phyloP scores from a whole-genome alignment of 2,797 vertebrate genomes.

The Protonibea diacanthus region DNA sequence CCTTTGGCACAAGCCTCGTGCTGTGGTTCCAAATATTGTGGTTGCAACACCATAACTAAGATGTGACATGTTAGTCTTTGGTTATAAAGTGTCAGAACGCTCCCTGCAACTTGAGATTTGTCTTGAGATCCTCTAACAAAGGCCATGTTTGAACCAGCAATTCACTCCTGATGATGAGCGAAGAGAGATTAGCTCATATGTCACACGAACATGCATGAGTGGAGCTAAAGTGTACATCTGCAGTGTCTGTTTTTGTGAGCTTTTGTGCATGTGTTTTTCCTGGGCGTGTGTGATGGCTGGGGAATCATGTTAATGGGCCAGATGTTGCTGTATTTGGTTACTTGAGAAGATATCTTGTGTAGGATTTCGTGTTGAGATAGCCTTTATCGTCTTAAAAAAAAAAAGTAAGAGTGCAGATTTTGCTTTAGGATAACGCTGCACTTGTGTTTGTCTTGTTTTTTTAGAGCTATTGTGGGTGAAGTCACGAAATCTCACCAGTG shows the following conservation, averaged over 20 bases:
- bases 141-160: constrained; percentile 53
- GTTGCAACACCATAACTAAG: constrained; percentile 21
- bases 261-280: constrained; percentile 24
- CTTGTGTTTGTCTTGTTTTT: constrained; percentile 56
- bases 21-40: constrained; percentile 31
- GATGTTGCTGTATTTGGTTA: constrained; percentile 62
- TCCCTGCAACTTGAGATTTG: constrained; percentile 56
- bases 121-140: constrained; percentile 54
- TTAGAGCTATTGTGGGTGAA: constrained; percentile 54
- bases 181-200: constrained; percentile 55
- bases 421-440: constrained; percentile 53
- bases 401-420: constrained; percentile 20
- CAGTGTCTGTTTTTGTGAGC: constrained; percentile 43
- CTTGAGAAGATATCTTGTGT: constrained; percentile 51
- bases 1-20: constrained; percentile 22
- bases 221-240: constrained; percentile 31
- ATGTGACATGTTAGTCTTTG: constrained; percentile 43
- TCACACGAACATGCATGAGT: constrained; percentile 36
- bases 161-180: constrained; percentile 40
- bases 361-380: constrained; percentile 32
- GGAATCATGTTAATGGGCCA: constrained; percentile 50
- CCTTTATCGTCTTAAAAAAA: constrained; percentile 22
- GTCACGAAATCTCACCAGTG: constrained; percentile 58
- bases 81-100: constrained; percentile 50
- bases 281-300: constrained; percentile 9